A percentile compares a stretch with the other conserved stretches of the same genome.
Evolutionary conservation across 35 echinoderm and acorn worm genomes (phyloP).

Genomic region (Patiria miniata): DNA sequence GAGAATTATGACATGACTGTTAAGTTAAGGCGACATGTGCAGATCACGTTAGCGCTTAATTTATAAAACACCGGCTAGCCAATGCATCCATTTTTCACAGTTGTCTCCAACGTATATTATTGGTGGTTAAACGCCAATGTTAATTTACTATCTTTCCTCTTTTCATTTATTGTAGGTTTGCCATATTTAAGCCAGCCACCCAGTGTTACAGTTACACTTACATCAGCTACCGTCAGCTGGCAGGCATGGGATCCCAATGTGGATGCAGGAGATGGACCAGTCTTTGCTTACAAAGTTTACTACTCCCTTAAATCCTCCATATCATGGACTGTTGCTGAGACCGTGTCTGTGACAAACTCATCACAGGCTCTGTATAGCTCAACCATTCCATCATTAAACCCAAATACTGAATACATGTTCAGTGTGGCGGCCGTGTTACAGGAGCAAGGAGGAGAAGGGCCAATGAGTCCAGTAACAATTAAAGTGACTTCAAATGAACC

Average conservation of each 20-base stretch:
- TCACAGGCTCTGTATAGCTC: background rate
- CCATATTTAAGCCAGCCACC: too few relatives aligned
- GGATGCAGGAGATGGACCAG: background rate
- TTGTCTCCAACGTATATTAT: too few relatives aligned
- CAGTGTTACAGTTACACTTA: too few relatives aligned
- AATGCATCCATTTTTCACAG: too few relatives aligned
- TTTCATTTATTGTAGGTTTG: too few relatives aligned
- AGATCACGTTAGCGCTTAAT: too few relatives aligned
- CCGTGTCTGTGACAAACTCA: background rate
- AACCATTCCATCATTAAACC: background rate
- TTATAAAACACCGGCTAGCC: too few relatives aligned
- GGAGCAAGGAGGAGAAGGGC: conserved; percentile 53
- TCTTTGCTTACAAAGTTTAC: conserved; percentile 7
- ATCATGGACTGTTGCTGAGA: background rate
- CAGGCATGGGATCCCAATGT: background rate
- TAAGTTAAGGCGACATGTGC: too few relatives aligned
- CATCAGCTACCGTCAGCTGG: background rate
- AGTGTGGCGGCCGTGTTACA: conserved; percentile 56
- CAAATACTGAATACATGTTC: conserved; percentile 20
- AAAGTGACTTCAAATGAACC: too few relatives aligned
- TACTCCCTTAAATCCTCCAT: background rate
- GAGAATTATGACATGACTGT: too few relatives aligned
- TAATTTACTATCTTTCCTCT: too few relatives aligned
- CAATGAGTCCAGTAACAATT: background rate
- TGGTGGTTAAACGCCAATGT: too few relatives aligned